These are phyloP conservation scores for Resseliella maxima DNA, from an alignment of 2,888 invertebrate genomes.

Conservation along the genomic window DNA sequence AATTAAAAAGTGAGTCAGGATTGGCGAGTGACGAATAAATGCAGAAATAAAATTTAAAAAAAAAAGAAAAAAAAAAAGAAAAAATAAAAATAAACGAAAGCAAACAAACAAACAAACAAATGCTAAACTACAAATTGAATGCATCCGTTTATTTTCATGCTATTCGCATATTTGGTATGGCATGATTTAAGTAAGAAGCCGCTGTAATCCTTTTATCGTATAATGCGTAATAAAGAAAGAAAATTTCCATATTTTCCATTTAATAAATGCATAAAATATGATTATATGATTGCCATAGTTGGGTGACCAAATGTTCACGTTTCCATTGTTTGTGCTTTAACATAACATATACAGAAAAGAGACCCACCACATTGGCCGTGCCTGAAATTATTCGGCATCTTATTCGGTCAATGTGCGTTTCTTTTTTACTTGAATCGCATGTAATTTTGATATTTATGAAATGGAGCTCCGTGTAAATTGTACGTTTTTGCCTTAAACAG, in stretches of 20 bases:
- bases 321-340: neutral
- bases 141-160: slow-evolving; percentile 18
- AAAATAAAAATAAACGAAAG: neutral
- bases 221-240: neutral
- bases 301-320: slow-evolving; percentile 6
- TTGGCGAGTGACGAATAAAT: neutral
- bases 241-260: slow-evolving; percentile 18
- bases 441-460: neutral
- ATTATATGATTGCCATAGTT: neutral
- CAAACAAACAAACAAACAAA: neutral
- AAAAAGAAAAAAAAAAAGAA: neutral
- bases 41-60: neutral
- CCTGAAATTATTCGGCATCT: neutral
- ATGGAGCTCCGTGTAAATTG: neutral
- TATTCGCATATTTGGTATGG: neutral
- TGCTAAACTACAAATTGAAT: neutral
- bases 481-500: neutral
- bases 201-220: neutral
- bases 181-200: neutral
- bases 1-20: neutral
- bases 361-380: neutral
- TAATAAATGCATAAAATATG: slow-evolving; percentile 3
- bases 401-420: neutral
- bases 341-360: neutral
- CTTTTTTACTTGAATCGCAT: neutral